Evolutionary conservation across 2,797 vertebrate genomes (phyloP), one percentile per base, ranked within the genome.

Genomic region (Hydrophis major): DNA sequence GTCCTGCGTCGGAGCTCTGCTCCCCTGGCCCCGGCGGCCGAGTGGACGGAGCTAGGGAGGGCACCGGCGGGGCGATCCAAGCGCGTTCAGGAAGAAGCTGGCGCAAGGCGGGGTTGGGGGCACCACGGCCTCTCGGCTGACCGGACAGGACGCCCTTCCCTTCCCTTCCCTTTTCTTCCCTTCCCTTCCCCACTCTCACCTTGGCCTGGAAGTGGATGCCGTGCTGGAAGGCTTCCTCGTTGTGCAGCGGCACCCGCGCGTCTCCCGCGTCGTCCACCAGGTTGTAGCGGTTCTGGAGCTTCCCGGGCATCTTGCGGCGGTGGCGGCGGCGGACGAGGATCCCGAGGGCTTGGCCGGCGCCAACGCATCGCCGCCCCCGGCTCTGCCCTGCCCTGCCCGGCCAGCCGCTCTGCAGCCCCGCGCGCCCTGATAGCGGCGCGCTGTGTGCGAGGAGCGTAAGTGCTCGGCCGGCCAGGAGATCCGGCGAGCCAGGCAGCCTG

Each of bases 181-280:
- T 8, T 0, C 4, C 69, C 4, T 4, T 6, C 4, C 83, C 22
- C 25, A 27, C 53, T 55, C 53, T 98, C 97, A 99, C 99, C 99
- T 99, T 99, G 96, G 99, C 98, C 98, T 98, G 98, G 97, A 99
- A 99, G 92, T 97, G 96, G 91, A 99, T 98, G 93, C 99, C 99
- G 88, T 99, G 99, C 94, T 98, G 98, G 92, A 99, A 99, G 87
- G 98, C 99, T 96, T 99, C 99, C 91, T 99, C 99, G 96, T 98
- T 99, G 95, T 99, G 98, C 91, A 99, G 98, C 69, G 99, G 98
- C 69, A 98, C 96, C 96, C 98, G 97, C 11, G 98, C 98, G 95
- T 99, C 98, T 94, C 97, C 98, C 95, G 98, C 97, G 96, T 99
- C 98, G 96, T 99, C 98, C 98, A 99, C 99, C 97, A 98, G 98